Conservation (phyloP, 2,113 vertebrate genomes). For the Tragelaphus scriptus region DNA sequence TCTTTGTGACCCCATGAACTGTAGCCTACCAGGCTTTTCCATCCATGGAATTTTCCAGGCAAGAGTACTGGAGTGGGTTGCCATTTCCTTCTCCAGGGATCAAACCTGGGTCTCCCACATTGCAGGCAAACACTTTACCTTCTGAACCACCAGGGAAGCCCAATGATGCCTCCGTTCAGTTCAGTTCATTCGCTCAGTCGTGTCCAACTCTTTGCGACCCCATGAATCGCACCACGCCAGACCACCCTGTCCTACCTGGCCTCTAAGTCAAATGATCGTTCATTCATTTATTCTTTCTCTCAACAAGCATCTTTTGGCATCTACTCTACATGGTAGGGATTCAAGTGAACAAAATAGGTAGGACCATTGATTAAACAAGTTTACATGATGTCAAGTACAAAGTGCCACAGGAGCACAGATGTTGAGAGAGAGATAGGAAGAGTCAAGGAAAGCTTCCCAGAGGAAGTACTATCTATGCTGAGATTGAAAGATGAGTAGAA, state of each 20-base stretch:
- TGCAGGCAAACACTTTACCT: background rate
- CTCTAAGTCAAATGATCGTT: constrained; percentile 6
- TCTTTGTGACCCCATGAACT: background rate
- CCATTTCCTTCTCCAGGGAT: background rate
- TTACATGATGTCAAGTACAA: background rate
- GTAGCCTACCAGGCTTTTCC: background rate
- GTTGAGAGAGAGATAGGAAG: too few relatives aligned
- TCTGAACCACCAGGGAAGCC: background rate
- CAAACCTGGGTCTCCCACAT: background rate
- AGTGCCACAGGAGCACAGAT: background rate
- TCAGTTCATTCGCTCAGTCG: too few relatives aligned
- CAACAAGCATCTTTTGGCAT: background rate
- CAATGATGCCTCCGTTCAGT: background rate
- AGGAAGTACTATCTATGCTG: background rate
- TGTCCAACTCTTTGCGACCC: too few relatives aligned
- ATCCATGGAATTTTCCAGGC: background rate
- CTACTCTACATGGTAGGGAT: background rate
- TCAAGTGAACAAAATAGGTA: background rate
- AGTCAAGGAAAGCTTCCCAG: background rate
- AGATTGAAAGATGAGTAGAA: background rate
- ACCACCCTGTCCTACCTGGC: background rate
- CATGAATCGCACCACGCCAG: too few relatives aligned
- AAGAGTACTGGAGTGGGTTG: background rate
- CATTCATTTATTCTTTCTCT: constrained; percentile 14
- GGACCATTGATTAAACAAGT: background rate